Evolutionary conservation across 2,888 invertebrate genomes (phyloP), one percentile per base, ranked within the genome.

Genomic region (Tineola bisselliella): DNA sequence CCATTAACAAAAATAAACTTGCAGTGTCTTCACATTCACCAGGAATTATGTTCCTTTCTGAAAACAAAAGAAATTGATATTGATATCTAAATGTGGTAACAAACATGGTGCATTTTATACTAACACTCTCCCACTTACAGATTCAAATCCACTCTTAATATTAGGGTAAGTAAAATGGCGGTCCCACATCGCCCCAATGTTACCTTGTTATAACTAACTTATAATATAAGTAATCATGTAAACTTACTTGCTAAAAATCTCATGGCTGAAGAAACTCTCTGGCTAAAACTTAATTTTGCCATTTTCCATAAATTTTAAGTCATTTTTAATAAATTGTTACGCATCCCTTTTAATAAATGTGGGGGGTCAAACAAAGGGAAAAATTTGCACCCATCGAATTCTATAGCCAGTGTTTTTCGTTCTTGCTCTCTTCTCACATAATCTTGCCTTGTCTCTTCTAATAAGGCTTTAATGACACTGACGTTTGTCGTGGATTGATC

Each of bases 251-350:
- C 18, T 12, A 57, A 6, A 25, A 57, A 57, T 12, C 57, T 57
- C 30, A 57, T 25, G 2, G 57, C 57, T 19, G 57, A 18, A 19
- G 57, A 68, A 8, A 70, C 65, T 48, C 67, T 66, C 43, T 69
- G 69, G 30, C 69, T 72, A 43, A 72, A 68, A 54, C 64, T 69
- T 68, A 11, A 8, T 15, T 43, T 52, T 17, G 11, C 52, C 61
- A 31, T 64, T 58, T 18, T 56, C 19, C 10, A 48, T 10, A 60
- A 19, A 64, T 33, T 15, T 54, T 62, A 61, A 63, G 61, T 65
- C 44, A 54, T 64, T 64, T 30, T 60, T 8, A 62, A 19, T 31
- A 65, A 59, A 44, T 65, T 61, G 48, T 65, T 65, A 62, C 65
- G 56, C 0, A 65, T 60, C 15, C 62, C 63, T 63, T 63, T 64